phyloP scores from a whole-genome alignment of 2,888 invertebrate genomes.

The Cheiracanthium punctorium region DNA sequence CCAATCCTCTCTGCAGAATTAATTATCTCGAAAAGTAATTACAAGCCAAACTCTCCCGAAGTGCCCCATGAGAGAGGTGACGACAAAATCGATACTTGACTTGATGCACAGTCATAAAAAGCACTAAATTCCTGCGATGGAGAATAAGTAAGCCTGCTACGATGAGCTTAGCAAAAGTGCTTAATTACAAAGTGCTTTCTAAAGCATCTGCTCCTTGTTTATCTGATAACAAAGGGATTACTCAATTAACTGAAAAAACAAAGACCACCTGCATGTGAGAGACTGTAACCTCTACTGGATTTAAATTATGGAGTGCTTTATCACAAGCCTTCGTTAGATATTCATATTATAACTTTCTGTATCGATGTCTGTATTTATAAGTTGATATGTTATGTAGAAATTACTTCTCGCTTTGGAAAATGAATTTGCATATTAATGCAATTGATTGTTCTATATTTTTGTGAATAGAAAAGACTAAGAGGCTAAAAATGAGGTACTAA shows the following conservation, averaged over 20 bases:
- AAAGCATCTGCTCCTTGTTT: slow-evolving; percentile 60
- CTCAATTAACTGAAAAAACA: not conserved
- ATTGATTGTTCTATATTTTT: no score
- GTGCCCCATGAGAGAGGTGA: not conserved
- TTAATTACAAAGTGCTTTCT: slow-evolving; percentile 61
- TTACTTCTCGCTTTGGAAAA: no score
- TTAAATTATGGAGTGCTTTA: no score
- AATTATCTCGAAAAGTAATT: not conserved
- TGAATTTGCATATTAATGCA: no score
- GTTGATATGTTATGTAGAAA: no score
- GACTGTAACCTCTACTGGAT: no score
- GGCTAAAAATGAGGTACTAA: no score
- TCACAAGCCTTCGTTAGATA: no score
- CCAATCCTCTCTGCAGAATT: not conserved
- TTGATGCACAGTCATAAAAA: not conserved
- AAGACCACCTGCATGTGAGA: not conserved
- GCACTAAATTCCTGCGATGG: not conserved
- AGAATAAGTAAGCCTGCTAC: not conserved
- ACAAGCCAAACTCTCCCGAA: not conserved
- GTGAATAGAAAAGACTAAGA: no score
- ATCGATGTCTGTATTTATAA: no score
- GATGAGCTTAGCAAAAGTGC: not conserved
- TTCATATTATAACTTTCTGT: no score
- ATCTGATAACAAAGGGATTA: not conserved
- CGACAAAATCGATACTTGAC: not conserved